A percentile compares a stretch with the other conserved stretches of the same genome.
These are phyloP conservation scores for Silurus glanis DNA, from an alignment of 2,113 vertebrate genomes.

Conservation along the genomic window DNA sequence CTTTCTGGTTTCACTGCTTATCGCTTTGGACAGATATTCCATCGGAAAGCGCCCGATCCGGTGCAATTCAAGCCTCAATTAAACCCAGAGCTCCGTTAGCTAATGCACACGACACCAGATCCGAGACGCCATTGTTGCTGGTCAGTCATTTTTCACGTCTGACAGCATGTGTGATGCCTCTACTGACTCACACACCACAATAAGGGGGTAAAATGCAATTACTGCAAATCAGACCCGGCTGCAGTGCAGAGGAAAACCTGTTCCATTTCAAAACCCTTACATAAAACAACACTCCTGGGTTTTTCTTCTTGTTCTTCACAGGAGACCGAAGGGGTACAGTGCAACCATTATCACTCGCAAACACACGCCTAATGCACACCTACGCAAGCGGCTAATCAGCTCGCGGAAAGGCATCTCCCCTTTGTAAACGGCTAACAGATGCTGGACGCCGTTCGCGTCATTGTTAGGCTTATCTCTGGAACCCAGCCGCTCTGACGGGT, in stretches of 20 bases:
- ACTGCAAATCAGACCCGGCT: slow-evolving; percentile 19
- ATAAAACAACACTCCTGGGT: slow-evolving; percentile 22
- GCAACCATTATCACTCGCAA: slow-evolving; percentile 35
- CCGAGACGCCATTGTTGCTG: slow-evolving; percentile 22
- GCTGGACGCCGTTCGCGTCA: slow-evolving; percentile 71
- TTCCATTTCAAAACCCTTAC: slow-evolving; percentile 12
- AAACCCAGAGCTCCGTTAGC: neutral
- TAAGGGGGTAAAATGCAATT: slow-evolving; percentile 19
- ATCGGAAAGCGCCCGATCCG: neutral
- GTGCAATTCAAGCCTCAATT: neutral
- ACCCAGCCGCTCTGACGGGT: slow-evolving; percentile 66
- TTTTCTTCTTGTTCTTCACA: neutral
- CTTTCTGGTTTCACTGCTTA: neutral
- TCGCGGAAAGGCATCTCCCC: slow-evolving; percentile 66
- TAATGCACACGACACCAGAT: slow-evolving; percentile 17
- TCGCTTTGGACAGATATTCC: neutral
- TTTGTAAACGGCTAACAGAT: slow-evolving; percentile 79
- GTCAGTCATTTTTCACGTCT: slow-evolving; percentile 36
- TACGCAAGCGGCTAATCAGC: slow-evolving; percentile 73
- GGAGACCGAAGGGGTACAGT: slow-evolving; percentile 8
- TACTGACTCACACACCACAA: slow-evolving; percentile 30
- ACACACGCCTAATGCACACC: slow-evolving; percentile 63
- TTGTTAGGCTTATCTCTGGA: slow-evolving; percentile 82
- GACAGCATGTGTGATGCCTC: slow-evolving; percentile 4
- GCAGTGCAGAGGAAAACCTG: slow-evolving; percentile 18